Evolutionary conservation across 2,797 vertebrate genomes (phyloP).

Genomic region (Spondyliosoma cantharus): DNA sequence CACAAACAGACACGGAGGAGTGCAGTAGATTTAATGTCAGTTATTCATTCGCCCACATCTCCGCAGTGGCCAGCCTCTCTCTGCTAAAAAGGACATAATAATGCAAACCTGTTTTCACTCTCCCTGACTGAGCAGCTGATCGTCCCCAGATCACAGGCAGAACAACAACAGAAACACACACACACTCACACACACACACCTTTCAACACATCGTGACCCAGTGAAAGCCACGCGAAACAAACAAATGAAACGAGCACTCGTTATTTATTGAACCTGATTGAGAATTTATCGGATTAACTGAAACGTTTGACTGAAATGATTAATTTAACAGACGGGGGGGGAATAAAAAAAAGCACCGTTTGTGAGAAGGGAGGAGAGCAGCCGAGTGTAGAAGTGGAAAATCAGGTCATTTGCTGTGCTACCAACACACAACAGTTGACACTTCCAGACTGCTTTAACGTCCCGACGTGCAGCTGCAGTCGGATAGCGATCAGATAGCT

Average conservation of each 20-base stretch:
- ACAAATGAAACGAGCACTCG: neutral
- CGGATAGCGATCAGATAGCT: conserved; percentile 62
- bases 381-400: conserved; percentile 28
- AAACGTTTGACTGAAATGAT: neutral
- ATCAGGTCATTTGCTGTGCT: conserved; percentile 35
- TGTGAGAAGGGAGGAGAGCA: neutral
- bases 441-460: conserved; percentile 23
- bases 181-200: neutral
- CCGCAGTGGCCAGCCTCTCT: neutral
- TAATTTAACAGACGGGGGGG: neutral
- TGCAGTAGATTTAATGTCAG: neutral
- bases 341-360: neutral
- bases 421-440: conserved; percentile 22
- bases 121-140: neutral
- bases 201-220: neutral
- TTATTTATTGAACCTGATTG: conserved; percentile 2
- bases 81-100: neutral
- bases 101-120: conserved; percentile 6
- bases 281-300: neutral
- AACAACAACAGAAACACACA: neutral
- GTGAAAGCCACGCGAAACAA: neutral
- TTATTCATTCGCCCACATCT: neutral
- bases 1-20: neutral
- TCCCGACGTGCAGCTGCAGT: conserved; percentile 36
- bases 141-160: neutral